Percentiles rank a stretch among this genome's conserved stretches.
These are phyloP conservation scores for Terebella lapidaria DNA, from an alignment of 2,888 invertebrate species.

Conservation along the genomic window DNA sequence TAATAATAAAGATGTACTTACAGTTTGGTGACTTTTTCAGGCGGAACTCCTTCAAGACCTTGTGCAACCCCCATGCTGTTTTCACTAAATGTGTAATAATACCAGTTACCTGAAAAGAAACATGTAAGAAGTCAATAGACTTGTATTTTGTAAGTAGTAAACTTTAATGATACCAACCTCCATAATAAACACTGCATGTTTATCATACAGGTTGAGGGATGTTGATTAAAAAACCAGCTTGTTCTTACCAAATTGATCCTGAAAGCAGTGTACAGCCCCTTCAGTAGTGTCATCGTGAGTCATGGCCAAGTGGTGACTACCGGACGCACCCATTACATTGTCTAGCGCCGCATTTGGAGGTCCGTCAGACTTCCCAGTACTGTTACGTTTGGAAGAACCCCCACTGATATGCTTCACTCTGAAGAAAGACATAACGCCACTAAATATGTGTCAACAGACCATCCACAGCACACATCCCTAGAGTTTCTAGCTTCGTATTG, in stretches of 20 bases:
- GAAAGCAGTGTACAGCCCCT: slow-evolving; percentile 79
- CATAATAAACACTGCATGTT: neutral
- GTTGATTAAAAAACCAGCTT: too few relatives aligned
- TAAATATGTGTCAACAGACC: too few relatives aligned
- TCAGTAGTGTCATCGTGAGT: slow-evolving; percentile 77
- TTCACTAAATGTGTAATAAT: slow-evolving; percentile 81
- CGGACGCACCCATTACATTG: slow-evolving; percentile 4
- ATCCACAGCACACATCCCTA: too few relatives aligned
- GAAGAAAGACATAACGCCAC: too few relatives aligned
- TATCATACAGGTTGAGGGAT: neutral
- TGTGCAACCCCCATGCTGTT: slow-evolving; percentile 59
- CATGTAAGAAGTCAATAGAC: too few relatives aligned
- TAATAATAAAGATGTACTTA: neutral
- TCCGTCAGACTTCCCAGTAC: neutral
- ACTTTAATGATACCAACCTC: too few relatives aligned
- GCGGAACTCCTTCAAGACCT: slow-evolving; percentile 29
- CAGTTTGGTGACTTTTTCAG: neutral
- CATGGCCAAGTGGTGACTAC: slow-evolving; percentile 66
- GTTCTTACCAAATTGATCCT: slow-evolving; percentile 69
- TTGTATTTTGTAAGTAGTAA: too few relatives aligned
- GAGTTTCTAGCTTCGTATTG: too few relatives aligned
- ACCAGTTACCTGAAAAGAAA: slow-evolving; percentile 64
- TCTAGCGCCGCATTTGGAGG: slow-evolving; percentile 7
- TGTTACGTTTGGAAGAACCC: neutral
- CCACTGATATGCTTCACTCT: slow-evolving; percentile 1